Conservation (phyloP, 2,888 invertebrate genomes). For the Bellardia pandia region DNA sequence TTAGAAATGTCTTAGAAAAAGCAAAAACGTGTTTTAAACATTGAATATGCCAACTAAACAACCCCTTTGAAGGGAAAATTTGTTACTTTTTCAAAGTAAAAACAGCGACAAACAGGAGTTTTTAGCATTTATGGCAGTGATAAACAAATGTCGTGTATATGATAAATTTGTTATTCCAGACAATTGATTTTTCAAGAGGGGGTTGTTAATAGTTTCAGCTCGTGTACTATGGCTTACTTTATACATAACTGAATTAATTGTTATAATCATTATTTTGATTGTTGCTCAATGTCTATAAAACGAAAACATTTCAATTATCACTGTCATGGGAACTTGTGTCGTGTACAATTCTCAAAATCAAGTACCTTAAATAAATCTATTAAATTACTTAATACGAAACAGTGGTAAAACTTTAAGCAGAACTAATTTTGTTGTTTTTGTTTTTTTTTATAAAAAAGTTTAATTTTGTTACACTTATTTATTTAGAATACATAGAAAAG, state of each 20-base stretch:
- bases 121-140: constrained; percentile 64
- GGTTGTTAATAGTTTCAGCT: constrained; percentile 74
- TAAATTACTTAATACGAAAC: neutral
- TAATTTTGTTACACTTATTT: constrained; percentile 33
- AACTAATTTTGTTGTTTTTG: constrained; percentile 51
- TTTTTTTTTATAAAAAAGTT: constrained; percentile 40
- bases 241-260: constrained; percentile 78
- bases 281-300: neutral
- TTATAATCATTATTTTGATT: constrained; percentile 78
- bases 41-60: constrained; percentile 67
- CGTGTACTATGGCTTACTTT: neutral
- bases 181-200: constrained; percentile 79
- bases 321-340: constrained; percentile 65
- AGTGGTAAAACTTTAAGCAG: constrained; percentile 20
- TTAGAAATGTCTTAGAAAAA: constrained; percentile 14
- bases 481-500: constrained; percentile 7
- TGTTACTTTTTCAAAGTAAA: neutral
- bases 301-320: constrained; percentile 32
- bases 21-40: constrained; percentile 58
- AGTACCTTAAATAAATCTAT: neutral
- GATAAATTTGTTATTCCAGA: constrained; percentile 80
- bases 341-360: constrained; percentile 55
- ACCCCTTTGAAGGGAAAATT: constrained; percentile 56
- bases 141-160: constrained; percentile 73
- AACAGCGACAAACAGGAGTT: constrained; percentile 37